Base-by-base conservation (phyloP, 2,888 invertebrate genomes). In the Chalcosyrphus nemorum region DNA sequence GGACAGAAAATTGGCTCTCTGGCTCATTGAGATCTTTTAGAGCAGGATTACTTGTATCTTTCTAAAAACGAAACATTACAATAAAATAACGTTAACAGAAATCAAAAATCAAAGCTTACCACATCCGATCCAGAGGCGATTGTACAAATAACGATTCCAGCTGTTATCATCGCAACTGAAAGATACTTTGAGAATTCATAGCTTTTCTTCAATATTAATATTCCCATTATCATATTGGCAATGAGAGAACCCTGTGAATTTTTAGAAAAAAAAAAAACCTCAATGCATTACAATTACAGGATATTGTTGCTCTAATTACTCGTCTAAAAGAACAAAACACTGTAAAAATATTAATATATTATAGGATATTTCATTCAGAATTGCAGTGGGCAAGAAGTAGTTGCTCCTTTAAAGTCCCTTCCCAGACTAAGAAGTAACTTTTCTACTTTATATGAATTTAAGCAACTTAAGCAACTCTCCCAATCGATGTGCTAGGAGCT, bases 151-250 rank as follows among this genome's bases (percentile, higher is more conserved):
- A 95, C 93, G 71, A 99, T 98, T 5, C 99, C 99, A n/a, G 94
- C 89, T 0, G 98, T 97, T 88, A 99, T 98, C 95, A 99, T 96
- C 6, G 95, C 92, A 5, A 99, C 97, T 0, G 99, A 97, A 6
- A 97, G 82, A 91, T 98, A 99, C 91, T 99, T 99, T 32, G 95
- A 93, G 2, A 94, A 91, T 1, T 95, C 93, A 88, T 99, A 99
- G 59, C 93, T 93, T 89, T 96, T 97, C 88, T 97, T 96, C 41
- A 98, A 91, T 81, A 99, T 95, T 87, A 98, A 93, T 38, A 97
- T 96, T 11, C 98, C 98, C 95, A 99, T 96, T 32, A 98, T 94
- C 95, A 99, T 96, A 91, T 98, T 99, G 0, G 99, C 98, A 93
- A 99, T 97, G 29, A 99, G 92, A 2, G 99, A 99, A 1, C 99